Evolutionary conservation across 2,113 vertebrate genomes (phyloP).

Genomic region (Strix uralensis): DNA sequence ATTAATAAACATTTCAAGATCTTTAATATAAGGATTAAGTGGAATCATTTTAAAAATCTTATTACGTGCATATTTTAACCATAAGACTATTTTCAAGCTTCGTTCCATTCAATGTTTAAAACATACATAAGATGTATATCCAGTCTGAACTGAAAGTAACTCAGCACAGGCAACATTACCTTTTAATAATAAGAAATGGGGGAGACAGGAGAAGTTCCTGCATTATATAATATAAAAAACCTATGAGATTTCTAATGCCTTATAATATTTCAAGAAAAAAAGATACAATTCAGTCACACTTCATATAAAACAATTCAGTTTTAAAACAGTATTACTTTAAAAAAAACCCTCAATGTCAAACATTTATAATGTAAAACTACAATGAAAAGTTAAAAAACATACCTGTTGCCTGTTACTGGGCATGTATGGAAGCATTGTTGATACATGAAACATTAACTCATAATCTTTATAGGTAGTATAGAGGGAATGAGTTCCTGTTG

Average conservation of each 20-base stretch:
- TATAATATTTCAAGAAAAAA: not conserved
- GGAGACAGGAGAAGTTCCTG: not conserved
- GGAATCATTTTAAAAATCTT: not conserved
- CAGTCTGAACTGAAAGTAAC: not conserved
- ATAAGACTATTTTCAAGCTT: not conserved
- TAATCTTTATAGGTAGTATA: slow-evolving; percentile 98
- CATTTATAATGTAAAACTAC: not conserved
- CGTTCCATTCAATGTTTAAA: not conserved
- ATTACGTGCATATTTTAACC: not conserved
- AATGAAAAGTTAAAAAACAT: slow-evolving; percentile 32
- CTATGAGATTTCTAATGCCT: not conserved
- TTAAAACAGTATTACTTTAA: not conserved
- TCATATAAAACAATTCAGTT: not conserved
- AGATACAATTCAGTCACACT: not conserved
- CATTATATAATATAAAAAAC: not conserved
- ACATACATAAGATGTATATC: not conserved
- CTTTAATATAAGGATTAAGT: not conserved
- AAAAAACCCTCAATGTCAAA: not conserved
- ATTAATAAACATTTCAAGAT: not conserved
- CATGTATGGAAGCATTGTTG: slow-evolving; percentile 94
- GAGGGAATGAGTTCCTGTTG: slow-evolving; percentile 95
- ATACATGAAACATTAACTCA: slow-evolving; percentile 98
- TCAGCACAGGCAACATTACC: not conserved
- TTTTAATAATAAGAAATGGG: not conserved
- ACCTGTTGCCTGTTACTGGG: slow-evolving; percentile 98